Base-by-base conservation (phyloP, 2,113 vertebrate species). In the Cromileptes altivelis region DNA sequence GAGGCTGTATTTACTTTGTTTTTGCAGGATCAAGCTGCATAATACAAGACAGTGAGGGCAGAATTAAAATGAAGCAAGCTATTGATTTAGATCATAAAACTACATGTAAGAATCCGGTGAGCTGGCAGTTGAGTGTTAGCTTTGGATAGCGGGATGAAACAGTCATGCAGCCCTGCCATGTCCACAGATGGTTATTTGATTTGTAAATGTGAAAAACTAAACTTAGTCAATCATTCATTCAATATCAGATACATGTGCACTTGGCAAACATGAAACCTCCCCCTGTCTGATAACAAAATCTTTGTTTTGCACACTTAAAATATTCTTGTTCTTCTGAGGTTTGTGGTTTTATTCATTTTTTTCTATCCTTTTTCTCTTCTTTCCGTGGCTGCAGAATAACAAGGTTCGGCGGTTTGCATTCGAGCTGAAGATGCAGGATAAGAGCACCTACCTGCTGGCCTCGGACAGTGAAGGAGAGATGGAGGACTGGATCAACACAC, bases 401-500 rank as follows among this genome's bases (percentile, higher is more conserved):
- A 98, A 97, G 92, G 98, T 99, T 70, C 95, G 97, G 71, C 96
- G 97, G 68, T 99, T 98, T 82, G 98, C 98, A 0, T 99, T 99
- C 67, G 98, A 99, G 92, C 95, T 99, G 86, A 99, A 99, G 96
- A 99, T 99, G 98, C 98, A 99, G 89, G 98, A 99, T 91, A 99
- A 99, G 93, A 99, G 98, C 81, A 97, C 96, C 75, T 99, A 98
- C 86, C 97, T 99, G 80, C 90, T 99, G 93, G 97, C 98, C 12
- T 96, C 98, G 3, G 98, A 99, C 85, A 96, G 97, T 1, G 98
- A 99, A 67, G 91, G 75, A 0, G 98, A 99, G 95, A 99, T 99
- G 98, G 98, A 99, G 74, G 98, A 99, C 25, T 99, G 98, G 98
- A 97, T 98, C 91, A 95, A 95, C 81, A 96, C 96, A 0, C 94